These are phyloP conservation scores for Nematolebias whitei DNA, from an alignment of 2,113 vertebrate species.

Conservation along the genomic window DNA sequence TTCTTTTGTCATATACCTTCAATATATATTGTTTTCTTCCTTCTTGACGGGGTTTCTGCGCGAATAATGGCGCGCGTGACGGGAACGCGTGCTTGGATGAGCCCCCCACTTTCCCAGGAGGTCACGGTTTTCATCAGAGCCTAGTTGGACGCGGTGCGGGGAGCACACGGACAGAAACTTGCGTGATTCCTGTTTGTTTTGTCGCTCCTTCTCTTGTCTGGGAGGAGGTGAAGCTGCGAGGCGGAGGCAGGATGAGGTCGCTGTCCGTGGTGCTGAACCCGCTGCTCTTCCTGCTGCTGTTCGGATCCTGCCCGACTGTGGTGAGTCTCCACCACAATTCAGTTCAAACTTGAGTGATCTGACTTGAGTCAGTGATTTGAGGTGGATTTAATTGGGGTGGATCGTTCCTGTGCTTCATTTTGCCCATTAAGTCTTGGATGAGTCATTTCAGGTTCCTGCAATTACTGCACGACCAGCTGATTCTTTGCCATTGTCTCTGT, in stretches of 20 bases:
- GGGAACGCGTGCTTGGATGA: slow-evolving; percentile 60
- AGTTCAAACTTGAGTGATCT: not conserved
- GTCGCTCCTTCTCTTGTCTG: not conserved
- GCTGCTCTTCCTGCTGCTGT: slow-evolving; percentile 83
- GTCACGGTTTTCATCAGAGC: slow-evolving; percentile 23
- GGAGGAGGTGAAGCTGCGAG: slow-evolving; percentile 43
- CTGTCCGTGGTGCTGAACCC: slow-evolving; percentile 85
- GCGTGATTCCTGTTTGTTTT: slow-evolving; percentile 10
- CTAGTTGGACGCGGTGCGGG: slow-evolving; percentile 35
- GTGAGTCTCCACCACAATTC: slow-evolving; percentile 76
- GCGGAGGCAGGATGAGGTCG: slow-evolving; percentile 84
- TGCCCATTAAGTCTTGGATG: slow-evolving; percentile 7
- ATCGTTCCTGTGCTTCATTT: not conserved
- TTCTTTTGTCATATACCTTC: slow-evolving; percentile 51
- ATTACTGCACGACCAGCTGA: slow-evolving; percentile 12
- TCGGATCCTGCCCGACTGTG: slow-evolving; percentile 86
- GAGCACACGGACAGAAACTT: slow-evolving; percentile 42
- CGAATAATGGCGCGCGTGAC: slow-evolving; percentile 65
- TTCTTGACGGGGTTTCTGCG: slow-evolving; percentile 22
- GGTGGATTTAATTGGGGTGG: not conserved
- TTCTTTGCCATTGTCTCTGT: slow-evolving; percentile 11
- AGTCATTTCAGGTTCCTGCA: slow-evolving; percentile 19
- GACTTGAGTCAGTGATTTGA: not conserved
- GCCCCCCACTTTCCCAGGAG: slow-evolving; percentile 27
- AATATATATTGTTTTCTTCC: not conserved